A percentile compares a stretch with the other conserved stretches of the same genome.
Conservation (phyloP, 2,113 vertebrate genomes). For the Dromiciops gliroides region DNA sequence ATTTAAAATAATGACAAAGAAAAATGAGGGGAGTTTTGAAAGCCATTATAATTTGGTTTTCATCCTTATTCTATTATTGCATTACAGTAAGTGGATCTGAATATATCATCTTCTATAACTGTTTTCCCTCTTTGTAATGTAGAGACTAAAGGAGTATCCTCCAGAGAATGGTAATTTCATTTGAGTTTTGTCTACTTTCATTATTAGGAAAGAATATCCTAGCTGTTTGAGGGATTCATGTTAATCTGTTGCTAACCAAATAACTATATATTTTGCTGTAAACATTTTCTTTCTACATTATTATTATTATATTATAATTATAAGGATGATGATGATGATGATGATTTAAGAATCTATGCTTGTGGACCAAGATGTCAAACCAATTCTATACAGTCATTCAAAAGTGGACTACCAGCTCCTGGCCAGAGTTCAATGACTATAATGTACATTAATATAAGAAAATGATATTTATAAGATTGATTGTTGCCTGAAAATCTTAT, state of each 20-base stretch:
- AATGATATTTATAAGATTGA: background rate
- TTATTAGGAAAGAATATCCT: conserved; percentile 30
- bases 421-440: conserved; percentile 33
- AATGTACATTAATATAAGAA: background rate
- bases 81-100: conserved; percentile 55
- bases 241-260: conserved; percentile 24
- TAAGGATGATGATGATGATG: no score
- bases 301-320: no score
- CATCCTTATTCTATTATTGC: conserved; percentile 63
- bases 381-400: background rate
- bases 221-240: conserved; percentile 37
- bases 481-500: background rate
- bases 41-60: conserved; percentile 68
- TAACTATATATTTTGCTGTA: background rate
- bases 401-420: background rate
- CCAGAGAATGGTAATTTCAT: conserved; percentile 18
- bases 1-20: conserved; percentile 68
- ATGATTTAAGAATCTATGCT: conserved; percentile 3
- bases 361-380: background rate
- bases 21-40: conserved; percentile 68
- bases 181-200: conserved; percentile 58
- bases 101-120: conserved; percentile 49
- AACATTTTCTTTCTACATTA: conserved; percentile 9
- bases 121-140: conserved; percentile 19
- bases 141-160: conserved; percentile 47